These are phyloP conservation scores for Spodoptera litura DNA, from an alignment of 1,140 invertebrate species.

Conservation along the genomic window DNA sequence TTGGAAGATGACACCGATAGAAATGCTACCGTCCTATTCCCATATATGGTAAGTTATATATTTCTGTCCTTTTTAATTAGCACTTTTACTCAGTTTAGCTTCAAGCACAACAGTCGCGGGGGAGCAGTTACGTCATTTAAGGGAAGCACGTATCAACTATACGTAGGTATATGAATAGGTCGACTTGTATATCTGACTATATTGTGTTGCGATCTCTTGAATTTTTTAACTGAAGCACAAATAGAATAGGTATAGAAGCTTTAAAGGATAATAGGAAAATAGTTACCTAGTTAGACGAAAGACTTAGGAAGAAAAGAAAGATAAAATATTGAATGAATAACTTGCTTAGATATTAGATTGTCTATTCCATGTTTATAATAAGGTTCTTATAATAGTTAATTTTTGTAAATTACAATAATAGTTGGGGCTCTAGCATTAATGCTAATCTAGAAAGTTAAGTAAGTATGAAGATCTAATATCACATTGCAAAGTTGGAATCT, in stretches of 20 bases:
- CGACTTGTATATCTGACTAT: slow-evolving; percentile 38
- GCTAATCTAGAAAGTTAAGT: too few species aligned
- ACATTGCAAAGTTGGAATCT: too few species aligned
- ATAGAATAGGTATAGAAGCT: slow-evolving; percentile 49
- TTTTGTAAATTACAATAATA: too few species aligned
- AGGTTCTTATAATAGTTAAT: too few species aligned
- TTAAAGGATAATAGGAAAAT: slow-evolving; percentile 37
- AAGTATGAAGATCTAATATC: too few species aligned
- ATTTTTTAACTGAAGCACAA: slow-evolving; percentile 55
- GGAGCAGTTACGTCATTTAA: slow-evolving; percentile 74
- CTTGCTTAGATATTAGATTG: background rate
- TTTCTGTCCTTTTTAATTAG: slow-evolving; percentile 70
- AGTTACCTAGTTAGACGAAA: slow-evolving; percentile 15
- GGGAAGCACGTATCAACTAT: slow-evolving; percentile 54
- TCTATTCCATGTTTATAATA: too few species aligned
- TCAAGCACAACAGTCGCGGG: slow-evolving; percentile 66
- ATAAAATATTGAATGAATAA: background rate
- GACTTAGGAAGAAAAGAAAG: background rate
- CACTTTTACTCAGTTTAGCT: slow-evolving; percentile 65
- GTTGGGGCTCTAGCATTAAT: too few species aligned
- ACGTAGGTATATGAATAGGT: slow-evolving; percentile 50
- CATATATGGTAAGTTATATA: slow-evolving; percentile 76
- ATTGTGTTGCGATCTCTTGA: slow-evolving; percentile 53
- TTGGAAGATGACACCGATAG: slow-evolving; percentile 78
- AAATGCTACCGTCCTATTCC: slow-evolving; percentile 77